phyloP scores from a whole-genome alignment of 2,797 vertebrate species.

The Echeneis naucrates region DNA sequence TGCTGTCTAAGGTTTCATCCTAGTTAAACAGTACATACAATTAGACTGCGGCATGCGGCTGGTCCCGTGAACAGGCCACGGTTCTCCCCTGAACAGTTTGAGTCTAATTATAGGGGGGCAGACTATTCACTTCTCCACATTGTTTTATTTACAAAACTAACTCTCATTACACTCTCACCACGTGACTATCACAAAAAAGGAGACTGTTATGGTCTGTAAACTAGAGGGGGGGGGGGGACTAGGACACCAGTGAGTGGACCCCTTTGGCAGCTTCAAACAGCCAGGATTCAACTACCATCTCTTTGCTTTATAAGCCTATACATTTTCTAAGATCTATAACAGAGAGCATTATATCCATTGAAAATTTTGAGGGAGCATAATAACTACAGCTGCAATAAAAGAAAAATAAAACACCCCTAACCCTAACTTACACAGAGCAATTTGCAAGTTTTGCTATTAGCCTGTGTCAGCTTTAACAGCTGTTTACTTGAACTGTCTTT shows the following conservation, averaged over 20 bases:
- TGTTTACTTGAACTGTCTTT: not conserved
- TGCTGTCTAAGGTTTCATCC: slow-evolving; percentile 32
- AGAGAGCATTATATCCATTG: no score
- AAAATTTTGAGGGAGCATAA: not conserved
- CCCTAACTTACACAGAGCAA: not conserved
- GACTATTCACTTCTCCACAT: slow-evolving; percentile 53
- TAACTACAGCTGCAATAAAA: not conserved
- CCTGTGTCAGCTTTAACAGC: no score
- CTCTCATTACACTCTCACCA: slow-evolving; percentile 39
- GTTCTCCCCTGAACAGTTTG: slow-evolving; percentile 13
- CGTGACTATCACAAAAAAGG: slow-evolving; percentile 39
- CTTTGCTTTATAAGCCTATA: slow-evolving; percentile 12
- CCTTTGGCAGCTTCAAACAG: slow-evolving; percentile 44
- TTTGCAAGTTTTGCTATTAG: no score
- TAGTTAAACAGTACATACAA: slow-evolving; percentile 22
- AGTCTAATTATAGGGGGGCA: slow-evolving; percentile 61
- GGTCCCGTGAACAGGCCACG: slow-evolving; percentile 33
- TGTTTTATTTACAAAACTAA: slow-evolving; percentile 69
- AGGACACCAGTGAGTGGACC: slow-evolving; percentile 11
- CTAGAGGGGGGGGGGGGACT: slow-evolving; percentile 2
- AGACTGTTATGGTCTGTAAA: slow-evolving; percentile 40
- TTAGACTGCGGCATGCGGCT: slow-evolving; percentile 29
- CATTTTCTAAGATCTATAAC: no score
- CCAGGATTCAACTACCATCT: slow-evolving; percentile 2
- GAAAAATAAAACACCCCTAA: not conserved